A percentile compares a stretch with the other conserved stretches of the same genome.
Conservation (phyloP, 2,113 vertebrate genomes). For the Nycticryphes semicollaris region DNA sequence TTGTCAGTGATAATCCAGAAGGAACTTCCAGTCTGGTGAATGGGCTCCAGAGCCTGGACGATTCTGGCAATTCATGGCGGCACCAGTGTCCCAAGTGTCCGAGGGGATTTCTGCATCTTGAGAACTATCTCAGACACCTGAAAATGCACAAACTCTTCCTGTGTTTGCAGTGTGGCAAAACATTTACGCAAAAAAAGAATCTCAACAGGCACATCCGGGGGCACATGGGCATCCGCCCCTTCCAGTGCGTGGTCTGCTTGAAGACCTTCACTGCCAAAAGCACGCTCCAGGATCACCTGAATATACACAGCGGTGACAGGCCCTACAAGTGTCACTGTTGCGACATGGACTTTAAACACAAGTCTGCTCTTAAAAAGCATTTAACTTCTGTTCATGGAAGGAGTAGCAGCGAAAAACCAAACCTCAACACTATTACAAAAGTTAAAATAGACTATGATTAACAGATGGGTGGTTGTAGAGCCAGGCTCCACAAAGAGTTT, state of each 20-base stretch:
- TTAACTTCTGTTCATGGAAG: constrained; percentile 84
- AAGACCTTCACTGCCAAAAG: constrained; percentile 88
- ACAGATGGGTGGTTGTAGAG: not conserved
- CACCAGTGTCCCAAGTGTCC: constrained; percentile 86
- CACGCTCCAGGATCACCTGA: constrained; percentile 85
- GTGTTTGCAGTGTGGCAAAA: constrained; percentile 87
- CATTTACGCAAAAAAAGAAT: constrained; percentile 85
- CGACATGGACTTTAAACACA: constrained; percentile 85
- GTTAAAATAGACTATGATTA: constrained; percentile 74
- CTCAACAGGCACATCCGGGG: constrained; percentile 83
- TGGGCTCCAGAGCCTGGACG: constrained; percentile 68
- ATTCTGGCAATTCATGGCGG: constrained; percentile 68
- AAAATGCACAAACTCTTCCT: constrained; percentile 87
- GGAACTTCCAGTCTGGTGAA: constrained; percentile 32
- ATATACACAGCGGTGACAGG: constrained; percentile 83
- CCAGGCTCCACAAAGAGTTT: not conserved
- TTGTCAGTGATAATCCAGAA: constrained; percentile 69
- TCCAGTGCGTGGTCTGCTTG: constrained; percentile 86
- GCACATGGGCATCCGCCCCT: constrained; percentile 85
- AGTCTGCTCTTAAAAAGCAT: constrained; percentile 84
- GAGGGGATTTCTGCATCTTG: constrained; percentile 84
- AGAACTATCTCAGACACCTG: constrained; percentile 86
- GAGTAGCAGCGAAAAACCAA: constrained; percentile 72
- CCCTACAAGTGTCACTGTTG: constrained; percentile 83
- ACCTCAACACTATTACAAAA: constrained; percentile 69